Conservation (phyloP, 2,113 vertebrate species). For the Turdus rufiventris region DNA sequence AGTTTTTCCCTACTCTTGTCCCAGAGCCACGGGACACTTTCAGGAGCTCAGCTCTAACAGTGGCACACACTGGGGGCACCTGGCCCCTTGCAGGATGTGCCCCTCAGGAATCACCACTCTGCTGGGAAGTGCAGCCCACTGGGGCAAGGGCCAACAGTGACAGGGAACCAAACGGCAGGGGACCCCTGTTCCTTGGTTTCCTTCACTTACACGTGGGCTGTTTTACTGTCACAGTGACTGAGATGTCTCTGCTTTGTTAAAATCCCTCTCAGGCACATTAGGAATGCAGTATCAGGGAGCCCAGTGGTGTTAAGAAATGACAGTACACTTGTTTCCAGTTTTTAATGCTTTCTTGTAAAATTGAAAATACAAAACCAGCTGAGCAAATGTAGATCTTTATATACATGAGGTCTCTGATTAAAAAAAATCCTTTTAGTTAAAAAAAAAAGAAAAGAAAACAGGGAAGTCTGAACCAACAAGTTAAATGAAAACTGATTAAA, state of each 20-base stretch:
- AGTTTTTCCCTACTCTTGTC: neutral
- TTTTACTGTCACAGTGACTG: neutral
- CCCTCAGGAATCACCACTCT: neutral
- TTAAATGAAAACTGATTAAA: conserved; percentile 56
- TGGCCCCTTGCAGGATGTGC: neutral
- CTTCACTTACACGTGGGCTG: neutral
- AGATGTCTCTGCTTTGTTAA: neutral
- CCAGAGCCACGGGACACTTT: neutral
- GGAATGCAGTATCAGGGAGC: neutral
- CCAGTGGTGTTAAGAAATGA: neutral
- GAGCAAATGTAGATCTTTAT: conserved; percentile 72
- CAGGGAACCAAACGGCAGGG: neutral
- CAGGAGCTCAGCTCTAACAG: neutral
- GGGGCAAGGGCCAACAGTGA: neutral
- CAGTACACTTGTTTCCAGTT: conserved; percentile 71
- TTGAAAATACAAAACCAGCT: conserved; percentile 79
- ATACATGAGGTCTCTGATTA: conserved; percentile 81
- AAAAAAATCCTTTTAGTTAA: conserved; percentile 56
- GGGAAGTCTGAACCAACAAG: conserved; percentile 17
- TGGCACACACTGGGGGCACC: neutral
- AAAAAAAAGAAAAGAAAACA: neutral
- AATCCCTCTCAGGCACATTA: neutral
- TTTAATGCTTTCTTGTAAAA: conserved; percentile 85
- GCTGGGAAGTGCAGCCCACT: neutral
- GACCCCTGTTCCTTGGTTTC: neutral